phyloP scores from a whole-genome alignment of 1,140 invertebrate genomes.

The Drosophila trapezifrons region DNA sequence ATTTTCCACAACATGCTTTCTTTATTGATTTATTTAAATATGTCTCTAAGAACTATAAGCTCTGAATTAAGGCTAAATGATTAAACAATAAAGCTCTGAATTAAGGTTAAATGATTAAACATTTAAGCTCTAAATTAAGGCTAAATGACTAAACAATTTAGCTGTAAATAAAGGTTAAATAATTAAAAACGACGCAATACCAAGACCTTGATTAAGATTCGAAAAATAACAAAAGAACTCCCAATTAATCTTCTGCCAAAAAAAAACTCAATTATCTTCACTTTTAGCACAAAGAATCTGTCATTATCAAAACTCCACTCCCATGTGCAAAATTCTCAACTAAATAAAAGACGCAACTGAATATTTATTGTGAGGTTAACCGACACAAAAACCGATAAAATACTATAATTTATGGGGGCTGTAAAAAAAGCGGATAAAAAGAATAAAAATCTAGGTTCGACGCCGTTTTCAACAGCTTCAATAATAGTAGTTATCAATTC shows the following conservation, averaged over 20 bases:
- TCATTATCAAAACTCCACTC: constrained; percentile 13
- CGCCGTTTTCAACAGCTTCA: not conserved
- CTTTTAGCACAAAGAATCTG: not conserved
- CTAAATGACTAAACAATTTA: not conserved
- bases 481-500: constrained; percentile 44
- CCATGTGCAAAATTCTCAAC: constrained; percentile 19
- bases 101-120: not conserved
- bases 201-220: too few species aligned
- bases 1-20: constrained; percentile 14
- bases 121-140: not conserved
- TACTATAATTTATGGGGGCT: constrained; percentile 18
- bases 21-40: constrained; percentile 9
- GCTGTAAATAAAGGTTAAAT: not conserved
- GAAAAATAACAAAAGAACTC: not conserved
- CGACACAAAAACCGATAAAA: constrained; percentile 19
- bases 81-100: too few species aligned
- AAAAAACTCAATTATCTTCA: constrained; percentile 1
- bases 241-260: not conserved
- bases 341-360: constrained; percentile 12
- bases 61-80: not conserved
- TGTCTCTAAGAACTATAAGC: not conserved
- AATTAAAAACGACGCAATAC: not conserved
- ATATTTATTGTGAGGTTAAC: constrained; percentile 21
- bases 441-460: constrained; percentile 13
- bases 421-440: constrained; percentile 25